phyloP scores from a whole-genome alignment of 2,888 invertebrate genomes.

The Apodemia duryi region DNA sequence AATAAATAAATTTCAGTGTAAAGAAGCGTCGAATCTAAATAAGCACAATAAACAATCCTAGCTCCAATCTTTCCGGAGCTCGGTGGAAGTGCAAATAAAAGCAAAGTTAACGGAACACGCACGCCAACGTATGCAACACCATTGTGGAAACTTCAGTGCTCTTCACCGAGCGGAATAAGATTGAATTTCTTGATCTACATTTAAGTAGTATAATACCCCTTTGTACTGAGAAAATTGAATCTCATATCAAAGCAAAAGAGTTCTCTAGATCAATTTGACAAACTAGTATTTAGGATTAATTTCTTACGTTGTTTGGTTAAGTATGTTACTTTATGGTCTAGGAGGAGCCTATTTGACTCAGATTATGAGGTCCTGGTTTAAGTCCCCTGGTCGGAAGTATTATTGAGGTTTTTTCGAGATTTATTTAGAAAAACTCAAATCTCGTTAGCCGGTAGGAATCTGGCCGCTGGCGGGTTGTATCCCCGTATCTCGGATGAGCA shows the following conservation, averaged over 20 bases:
- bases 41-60: slow-evolving; percentile 16
- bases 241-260: slow-evolving; percentile 16
- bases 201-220: slow-evolving; percentile 20
- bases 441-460: too few relatives aligned
- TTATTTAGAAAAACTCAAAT: too few relatives aligned
- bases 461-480: too few relatives aligned
- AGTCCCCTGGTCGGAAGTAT: too few relatives aligned
- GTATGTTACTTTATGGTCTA: background rate
- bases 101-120: slow-evolving; percentile 17
- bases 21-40: slow-evolving; percentile 15
- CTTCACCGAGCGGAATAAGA: slow-evolving; percentile 41
- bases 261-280: slow-evolving; percentile 3
- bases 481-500: too few relatives aligned
- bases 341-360: background rate
- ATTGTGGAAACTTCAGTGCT: slow-evolving; percentile 43
- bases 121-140: slow-evolving; percentile 40
- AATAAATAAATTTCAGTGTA: slow-evolving; percentile 8
- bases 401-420: too few relatives aligned
- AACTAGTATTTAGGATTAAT: background rate
- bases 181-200: slow-evolving; percentile 48
- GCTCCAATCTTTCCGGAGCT: slow-evolving; percentile 14
- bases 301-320: background rate
- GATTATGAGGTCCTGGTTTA: background rate
- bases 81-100: slow-evolving; percentile 20
- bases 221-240: slow-evolving; percentile 21